phyloP scores from a whole-genome alignment of 2,888 invertebrate species.

The Limnephilus marmoratus region DNA sequence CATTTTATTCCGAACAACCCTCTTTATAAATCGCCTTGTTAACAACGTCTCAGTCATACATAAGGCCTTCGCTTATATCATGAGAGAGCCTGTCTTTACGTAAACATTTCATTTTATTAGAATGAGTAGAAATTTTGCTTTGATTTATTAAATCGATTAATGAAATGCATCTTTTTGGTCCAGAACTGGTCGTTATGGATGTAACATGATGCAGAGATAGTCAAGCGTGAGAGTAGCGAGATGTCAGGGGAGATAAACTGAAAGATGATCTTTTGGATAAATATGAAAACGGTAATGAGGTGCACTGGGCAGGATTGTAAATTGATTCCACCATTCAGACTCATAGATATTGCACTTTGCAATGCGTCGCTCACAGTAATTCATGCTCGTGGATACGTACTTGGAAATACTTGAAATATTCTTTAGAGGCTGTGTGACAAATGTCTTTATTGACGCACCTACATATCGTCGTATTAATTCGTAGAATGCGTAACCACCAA shows the following conservation, averaged over 20 bases:
- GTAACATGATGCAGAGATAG: conserved; percentile 46
- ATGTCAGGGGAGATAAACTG: conserved; percentile 39
- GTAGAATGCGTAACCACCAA: no score
- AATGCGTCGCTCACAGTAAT: not conserved
- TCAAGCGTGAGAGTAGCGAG: conserved; percentile 32
- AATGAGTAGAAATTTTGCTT: conserved; percentile 55
- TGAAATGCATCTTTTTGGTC: conserved; percentile 53
- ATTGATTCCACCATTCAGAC: conserved; percentile 45
- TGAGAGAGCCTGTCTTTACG: conserved; percentile 28
- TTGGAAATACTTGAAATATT: not conserved
- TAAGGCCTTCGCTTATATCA: conserved; percentile 17
- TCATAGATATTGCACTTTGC: conserved; percentile 33
- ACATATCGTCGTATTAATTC: no score
- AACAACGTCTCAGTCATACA: conserved; percentile 37
- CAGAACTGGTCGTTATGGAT: conserved; percentile 22
- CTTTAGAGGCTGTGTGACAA: not conserved
- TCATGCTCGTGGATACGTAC: not conserved
- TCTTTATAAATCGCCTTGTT: conserved; percentile 33
- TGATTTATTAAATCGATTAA: conserved; percentile 62
- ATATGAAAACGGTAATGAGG: conserved; percentile 58
- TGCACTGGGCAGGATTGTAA: conserved; percentile 48
- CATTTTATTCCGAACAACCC: not conserved
- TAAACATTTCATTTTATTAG: conserved; percentile 56
- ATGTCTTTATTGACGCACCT: not conserved
- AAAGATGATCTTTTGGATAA: conserved; percentile 59